Base-by-base conservation (phyloP, 2,888 invertebrate genomes). In the Ditylenchus weischeri region DNA sequence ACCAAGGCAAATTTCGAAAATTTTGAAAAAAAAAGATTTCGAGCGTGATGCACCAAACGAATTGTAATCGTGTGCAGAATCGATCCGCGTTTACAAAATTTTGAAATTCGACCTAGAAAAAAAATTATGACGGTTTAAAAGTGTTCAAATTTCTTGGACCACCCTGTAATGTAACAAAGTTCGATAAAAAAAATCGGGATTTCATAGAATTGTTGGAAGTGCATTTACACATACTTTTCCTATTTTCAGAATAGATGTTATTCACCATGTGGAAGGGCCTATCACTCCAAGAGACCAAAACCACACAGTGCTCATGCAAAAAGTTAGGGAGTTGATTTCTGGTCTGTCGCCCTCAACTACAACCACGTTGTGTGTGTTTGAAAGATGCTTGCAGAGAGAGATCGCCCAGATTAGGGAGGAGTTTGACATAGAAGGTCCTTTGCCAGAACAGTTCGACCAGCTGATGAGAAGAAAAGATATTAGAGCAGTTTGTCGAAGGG, bases 251-350 rank as follows among this genome's bases (percentile, higher is more conserved):
- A 71, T 79, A 48, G 79, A 79, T 62, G 72, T 77, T 11, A 75
- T 75, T 65, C 76, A 78, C 57, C 77, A 79, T 71, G 76, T 79
- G 29, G 79, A 79, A 57, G 73, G 76, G 0, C 78, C 78, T 21
- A 74, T 79, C 49, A 71, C 72, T 10, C 21, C 61, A 6, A 62
- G 75, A 48, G 79, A 79, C 43, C 73, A 75, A 57, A 75, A 78
- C 61, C 74, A 76, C 62, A 72, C 72, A 49, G 73, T 73, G 10
- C 62, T 79, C 23, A 71, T 78, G 57, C 74, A 76, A 48, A 79
- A 79, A 68, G 76, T 73, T 19, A 62, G 60, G 35, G 72, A 72
- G 59, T 65, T 69, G 15, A 65, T 70, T 47, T 68, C 72, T 47
- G 23, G 57, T 35, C 64, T 68, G 8, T 75, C 8, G 72, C 73